Evolutionary conservation across 2,888 invertebrate species (phyloP).

Genomic region (Sinhomidia bicolor): DNA sequence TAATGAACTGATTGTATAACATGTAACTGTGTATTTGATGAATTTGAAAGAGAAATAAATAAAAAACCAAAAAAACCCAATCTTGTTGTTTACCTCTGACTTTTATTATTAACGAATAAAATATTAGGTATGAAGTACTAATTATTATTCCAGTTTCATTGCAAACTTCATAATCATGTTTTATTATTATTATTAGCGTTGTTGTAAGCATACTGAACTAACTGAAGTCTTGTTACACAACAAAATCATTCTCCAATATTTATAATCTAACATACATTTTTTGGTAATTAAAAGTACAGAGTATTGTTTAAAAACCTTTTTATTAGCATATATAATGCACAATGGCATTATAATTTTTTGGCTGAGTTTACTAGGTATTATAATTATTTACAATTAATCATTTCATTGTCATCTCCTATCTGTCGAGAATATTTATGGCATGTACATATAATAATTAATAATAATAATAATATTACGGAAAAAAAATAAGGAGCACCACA

Average conservation of each 20-base stretch:
- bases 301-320: slow-evolving; percentile 40
- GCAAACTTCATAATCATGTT: not conserved
- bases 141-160: not conserved
- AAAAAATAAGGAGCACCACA: slow-evolving; percentile 15
- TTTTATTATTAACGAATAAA: slow-evolving; percentile 11
- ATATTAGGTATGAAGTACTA: not conserved
- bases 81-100: not conserved
- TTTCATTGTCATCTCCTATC: not conserved
- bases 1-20: not conserved
- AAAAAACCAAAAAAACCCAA: not conserved
- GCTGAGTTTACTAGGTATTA: not conserved
- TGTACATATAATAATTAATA: too few species aligned
- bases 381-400: not conserved
- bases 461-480: too few species aligned
- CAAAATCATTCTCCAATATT: not conserved
- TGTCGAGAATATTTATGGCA: not conserved
- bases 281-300: slow-evolving; percentile 5
- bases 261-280: not conserved
- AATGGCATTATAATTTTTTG: slow-evolving; percentile 18
- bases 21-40: slow-evolving; percentile 27
- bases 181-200: too few species aligned
- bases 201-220: not conserved
- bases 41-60: not conserved
- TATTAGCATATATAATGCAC: not conserved
- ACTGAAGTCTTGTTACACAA: not conserved